A percentile compares a stretch with the other conserved stretches of the same genome.
These are phyloP conservation scores for Ochropacha duplaris DNA, from an alignment of 2,888 invertebrate genomes.

Conservation along the genomic window DNA sequence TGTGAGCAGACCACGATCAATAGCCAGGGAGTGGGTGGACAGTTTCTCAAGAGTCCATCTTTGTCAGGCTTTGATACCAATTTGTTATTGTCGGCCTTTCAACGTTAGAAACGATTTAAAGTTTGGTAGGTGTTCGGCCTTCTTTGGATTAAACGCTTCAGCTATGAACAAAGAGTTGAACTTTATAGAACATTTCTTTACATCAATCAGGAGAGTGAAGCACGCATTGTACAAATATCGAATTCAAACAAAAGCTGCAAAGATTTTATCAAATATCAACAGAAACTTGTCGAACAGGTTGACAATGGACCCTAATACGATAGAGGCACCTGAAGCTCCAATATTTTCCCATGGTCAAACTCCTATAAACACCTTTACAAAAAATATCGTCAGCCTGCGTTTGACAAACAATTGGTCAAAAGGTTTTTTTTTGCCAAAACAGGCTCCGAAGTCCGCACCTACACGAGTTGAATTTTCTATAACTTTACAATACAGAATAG, in stretches of 20 bases:
- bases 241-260: constrained; percentile 48
- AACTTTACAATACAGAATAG: constrained; percentile 72
- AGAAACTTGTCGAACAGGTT: constrained; percentile 59
- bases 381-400: constrained; percentile 67
- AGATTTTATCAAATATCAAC: constrained; percentile 61
- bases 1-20: constrained; percentile 75
- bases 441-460: constrained; percentile 65
- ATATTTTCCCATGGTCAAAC: constrained; percentile 83
- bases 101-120: constrained; percentile 74
- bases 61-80: constrained; percentile 81
- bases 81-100: constrained; percentile 80
- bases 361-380: constrained; percentile 76
- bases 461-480: constrained; percentile 70
- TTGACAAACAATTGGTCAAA: constrained; percentile 82
- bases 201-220: constrained; percentile 1
- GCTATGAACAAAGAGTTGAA: constrained; percentile 13
- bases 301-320: constrained; percentile 64
- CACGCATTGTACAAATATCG: constrained; percentile 19
- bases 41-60: constrained; percentile 81
- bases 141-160: constrained; percentile 51
- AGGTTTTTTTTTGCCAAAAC: constrained; percentile 74
- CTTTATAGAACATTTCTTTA: constrained; percentile 12
- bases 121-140: constrained; percentile 69
- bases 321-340: constrained; percentile 75
- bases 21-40: constrained; percentile 80